These are phyloP conservation scores for Argyrosomus japonicus DNA, from an alignment of 2,113 vertebrate species.

Conservation along the genomic window DNA sequence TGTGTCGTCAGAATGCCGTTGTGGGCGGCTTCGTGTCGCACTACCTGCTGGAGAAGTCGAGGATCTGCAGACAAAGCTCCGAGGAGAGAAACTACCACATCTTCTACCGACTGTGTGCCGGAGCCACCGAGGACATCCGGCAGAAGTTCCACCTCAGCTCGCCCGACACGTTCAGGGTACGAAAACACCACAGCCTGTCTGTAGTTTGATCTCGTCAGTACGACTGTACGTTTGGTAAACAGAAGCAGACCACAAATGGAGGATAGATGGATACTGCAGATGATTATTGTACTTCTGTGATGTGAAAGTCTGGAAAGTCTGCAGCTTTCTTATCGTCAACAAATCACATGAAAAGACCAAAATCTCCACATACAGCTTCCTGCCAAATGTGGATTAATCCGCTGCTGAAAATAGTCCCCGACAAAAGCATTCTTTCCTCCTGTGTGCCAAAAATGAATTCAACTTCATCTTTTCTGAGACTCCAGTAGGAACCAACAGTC, in stretches of 20 bases:
- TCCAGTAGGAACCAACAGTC: too few species aligned
- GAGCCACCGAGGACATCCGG: conserved; percentile 93
- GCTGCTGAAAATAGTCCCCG: too few species aligned
- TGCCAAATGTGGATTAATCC: too few species aligned
- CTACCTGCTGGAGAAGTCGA: conserved; percentile 98
- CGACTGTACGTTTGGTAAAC: too few species aligned
- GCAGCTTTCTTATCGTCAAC: too few species aligned
- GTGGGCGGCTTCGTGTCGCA: conserved; percentile 98
- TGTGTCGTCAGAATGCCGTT: conserved; percentile 88
- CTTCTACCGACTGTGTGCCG: conserved; percentile 97
- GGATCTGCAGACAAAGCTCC: conserved; percentile 94
- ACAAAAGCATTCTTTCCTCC: too few species aligned
- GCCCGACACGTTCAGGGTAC: conserved; percentile 94
- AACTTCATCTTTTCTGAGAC: too few species aligned
- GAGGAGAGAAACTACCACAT: conserved; percentile 99
- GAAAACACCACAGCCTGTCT: background rate
- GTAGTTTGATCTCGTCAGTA: background rate
- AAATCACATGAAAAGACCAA: too few species aligned
- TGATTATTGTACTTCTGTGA: background rate
- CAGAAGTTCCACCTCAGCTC: conserved; percentile 92
- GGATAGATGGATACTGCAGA: background rate
- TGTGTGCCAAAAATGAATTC: too few species aligned
- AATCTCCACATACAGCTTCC: too few species aligned
- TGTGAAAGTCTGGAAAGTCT: too few species aligned
- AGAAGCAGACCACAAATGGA: too few species aligned